These are phyloP conservation scores for Xerus inauris DNA, from an alignment of 2,113 vertebrate genomes.

Conservation along the genomic window DNA sequence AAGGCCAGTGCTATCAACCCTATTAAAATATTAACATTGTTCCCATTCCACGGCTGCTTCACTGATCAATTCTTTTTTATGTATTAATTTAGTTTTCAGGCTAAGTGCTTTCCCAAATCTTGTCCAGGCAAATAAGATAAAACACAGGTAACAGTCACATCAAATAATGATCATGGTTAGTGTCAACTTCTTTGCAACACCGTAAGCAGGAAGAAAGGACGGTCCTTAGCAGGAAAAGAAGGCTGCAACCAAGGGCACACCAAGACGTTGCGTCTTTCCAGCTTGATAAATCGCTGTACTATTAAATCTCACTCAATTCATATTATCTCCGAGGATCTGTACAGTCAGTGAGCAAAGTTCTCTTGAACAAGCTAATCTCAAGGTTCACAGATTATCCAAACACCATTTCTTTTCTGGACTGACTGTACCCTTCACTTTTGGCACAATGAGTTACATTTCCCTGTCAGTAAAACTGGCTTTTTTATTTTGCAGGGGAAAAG, in stretches of 20 bases:
- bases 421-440: not conserved
- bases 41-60: conserved; percentile 4
- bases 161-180: not conserved
- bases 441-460: conserved; percentile 3
- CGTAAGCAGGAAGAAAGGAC: not conserved
- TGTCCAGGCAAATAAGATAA: conserved; percentile 41
- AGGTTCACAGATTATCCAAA: conserved; percentile 75
- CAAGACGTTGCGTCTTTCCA: not conserved
- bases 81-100: conserved; percentile 57
- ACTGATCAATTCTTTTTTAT: conserved; percentile 51
- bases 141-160: conserved; percentile 19
- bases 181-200: conserved; percentile 29
- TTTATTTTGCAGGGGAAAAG: not conserved
- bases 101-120: conserved; percentile 51
- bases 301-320: conserved; percentile 31
- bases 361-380: conserved; percentile 65
- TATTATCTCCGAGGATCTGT: conserved; percentile 63
- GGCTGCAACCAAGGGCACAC: not conserved
- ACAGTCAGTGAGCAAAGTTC: conserved; percentile 73
- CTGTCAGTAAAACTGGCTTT: not conserved
- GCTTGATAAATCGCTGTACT: not conserved
- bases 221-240: not conserved
- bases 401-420: conserved; percentile 29
- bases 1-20: conserved; percentile 57
- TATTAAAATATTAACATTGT: conserved; percentile 73